Percentiles rank a stretch among this genome's conserved stretches.
phyloP scores from a whole-genome alignment of 2,888 invertebrate species.

The Pimpla rufipes region DNA sequence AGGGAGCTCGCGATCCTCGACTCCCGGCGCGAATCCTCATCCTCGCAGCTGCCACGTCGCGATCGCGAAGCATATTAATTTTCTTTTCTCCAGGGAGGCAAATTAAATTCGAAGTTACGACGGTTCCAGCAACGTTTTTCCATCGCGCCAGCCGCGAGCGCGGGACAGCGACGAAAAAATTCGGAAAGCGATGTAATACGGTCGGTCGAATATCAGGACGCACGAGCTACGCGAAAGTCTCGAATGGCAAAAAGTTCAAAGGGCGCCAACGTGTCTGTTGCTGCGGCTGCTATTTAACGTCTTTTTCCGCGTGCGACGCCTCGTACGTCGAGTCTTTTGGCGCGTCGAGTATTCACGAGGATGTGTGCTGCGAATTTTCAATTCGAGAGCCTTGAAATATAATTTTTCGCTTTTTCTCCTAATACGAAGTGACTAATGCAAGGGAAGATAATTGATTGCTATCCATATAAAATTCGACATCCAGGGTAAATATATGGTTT shows the following conservation, averaged over 20 bases:
- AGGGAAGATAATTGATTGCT: too few relatives aligned
- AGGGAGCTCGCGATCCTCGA: constrained; percentile 3
- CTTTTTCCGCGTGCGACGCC: background rate
- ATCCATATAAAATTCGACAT: too few relatives aligned
- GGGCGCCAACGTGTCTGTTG: constrained; percentile 14
- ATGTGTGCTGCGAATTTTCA: background rate
- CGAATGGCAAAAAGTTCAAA: constrained; percentile 35
- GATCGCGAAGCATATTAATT: constrained; percentile 58
- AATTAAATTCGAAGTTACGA: constrained; percentile 60
- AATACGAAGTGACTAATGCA: too few relatives aligned
- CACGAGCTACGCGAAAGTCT: background rate
- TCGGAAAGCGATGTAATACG: constrained; percentile 3
- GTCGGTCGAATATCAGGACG: background rate
- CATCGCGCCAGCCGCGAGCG: background rate
- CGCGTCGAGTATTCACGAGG: background rate
- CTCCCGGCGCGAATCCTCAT: background rate
- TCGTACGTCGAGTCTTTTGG: constrained; percentile 1
- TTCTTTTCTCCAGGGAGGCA: constrained; percentile 52
- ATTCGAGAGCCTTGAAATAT: too few relatives aligned
- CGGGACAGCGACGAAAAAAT: constrained; percentile 10
- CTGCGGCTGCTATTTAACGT: background rate
- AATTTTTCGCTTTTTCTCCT: too few relatives aligned
- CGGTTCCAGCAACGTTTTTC: constrained; percentile 51
- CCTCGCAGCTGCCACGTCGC: constrained; percentile 43
- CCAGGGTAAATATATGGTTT: too few relatives aligned